Percentiles rank a stretch among this genome's conserved stretches.
Evolutionary conservation across 2,797 vertebrate genomes (phyloP).

Genomic region (Syngnathus acus): DNA sequence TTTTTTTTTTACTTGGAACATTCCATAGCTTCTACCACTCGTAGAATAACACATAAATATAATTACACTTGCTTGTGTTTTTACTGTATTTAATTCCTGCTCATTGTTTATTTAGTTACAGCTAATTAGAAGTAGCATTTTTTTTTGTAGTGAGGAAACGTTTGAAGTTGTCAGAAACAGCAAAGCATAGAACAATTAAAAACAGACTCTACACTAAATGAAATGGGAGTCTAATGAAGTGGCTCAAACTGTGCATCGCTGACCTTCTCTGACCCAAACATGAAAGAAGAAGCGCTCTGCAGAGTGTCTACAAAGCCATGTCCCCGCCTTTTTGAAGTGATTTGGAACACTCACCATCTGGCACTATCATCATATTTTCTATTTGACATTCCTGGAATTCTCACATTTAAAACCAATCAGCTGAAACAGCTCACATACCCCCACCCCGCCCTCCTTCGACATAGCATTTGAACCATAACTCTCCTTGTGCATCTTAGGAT

Average conservation of each 20-base stretch:
- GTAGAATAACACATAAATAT: no score
- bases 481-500: not conserved
- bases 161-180: conserved; percentile 29
- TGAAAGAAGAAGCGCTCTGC: conserved; percentile 52
- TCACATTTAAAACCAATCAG: conserved; percentile 24
- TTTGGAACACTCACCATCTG: conserved; percentile 56
- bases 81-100: no score
- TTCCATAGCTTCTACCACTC: no score
- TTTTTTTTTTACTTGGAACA: no score
- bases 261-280: conserved; percentile 48
- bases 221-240: conserved; percentile 54
- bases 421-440: conserved; percentile 8
- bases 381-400: conserved; percentile 47
- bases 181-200: conserved; percentile 45
- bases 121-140: no score
- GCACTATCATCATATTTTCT: conserved; percentile 46
- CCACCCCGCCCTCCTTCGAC: not conserved
- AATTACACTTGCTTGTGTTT: no score
- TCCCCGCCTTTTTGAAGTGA: conserved; percentile 57
- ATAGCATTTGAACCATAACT: not conserved
- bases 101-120: no score
- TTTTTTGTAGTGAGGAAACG: no score
- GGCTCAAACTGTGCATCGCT: conserved; percentile 45
- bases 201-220: conserved; percentile 34
- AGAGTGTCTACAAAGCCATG: conserved; percentile 58